A percentile compares a stretch with the other conserved stretches of the same genome.
These are phyloP conservation scores for Campodea augens DNA, from an alignment of 1,140 invertebrate genomes.

Conservation along the genomic window DNA sequence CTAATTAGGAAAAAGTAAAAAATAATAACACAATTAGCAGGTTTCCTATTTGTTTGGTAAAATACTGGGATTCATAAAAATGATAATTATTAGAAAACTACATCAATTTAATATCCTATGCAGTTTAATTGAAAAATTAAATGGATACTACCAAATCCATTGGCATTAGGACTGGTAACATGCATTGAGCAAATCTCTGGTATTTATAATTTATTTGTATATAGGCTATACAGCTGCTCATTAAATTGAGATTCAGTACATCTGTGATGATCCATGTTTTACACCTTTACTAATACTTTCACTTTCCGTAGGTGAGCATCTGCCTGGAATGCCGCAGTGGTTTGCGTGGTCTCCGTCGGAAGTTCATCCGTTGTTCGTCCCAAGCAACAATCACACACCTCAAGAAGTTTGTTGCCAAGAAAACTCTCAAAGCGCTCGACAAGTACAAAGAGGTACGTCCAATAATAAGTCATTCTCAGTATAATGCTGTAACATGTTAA, in stretches of 20 bases:
- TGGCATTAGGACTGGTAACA: too few relatives aligned
- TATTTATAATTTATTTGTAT: neutral
- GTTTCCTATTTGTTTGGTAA: too few relatives aligned
- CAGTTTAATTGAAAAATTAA: too few relatives aligned
- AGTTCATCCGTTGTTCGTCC: slow-evolving; percentile 83
- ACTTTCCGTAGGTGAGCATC: slow-evolving; percentile 50
- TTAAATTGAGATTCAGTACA: neutral
- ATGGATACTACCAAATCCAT: too few relatives aligned
- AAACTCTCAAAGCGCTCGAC: slow-evolving; percentile 72
- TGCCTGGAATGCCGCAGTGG: slow-evolving; percentile 70
- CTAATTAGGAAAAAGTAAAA: too few relatives aligned
- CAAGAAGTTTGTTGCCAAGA: slow-evolving; percentile 94
- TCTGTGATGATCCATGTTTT: too few relatives aligned
- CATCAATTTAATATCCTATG: too few relatives aligned
- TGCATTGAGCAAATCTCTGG: too few relatives aligned
- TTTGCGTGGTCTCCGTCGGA: slow-evolving; percentile 61
- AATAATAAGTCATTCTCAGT: neutral
- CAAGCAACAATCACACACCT: slow-evolving; percentile 91
- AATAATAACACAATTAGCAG: too few relatives aligned
- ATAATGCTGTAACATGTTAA: neutral
- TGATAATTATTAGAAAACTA: too few relatives aligned
- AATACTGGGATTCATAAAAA: too few relatives aligned
- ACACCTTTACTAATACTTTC: slow-evolving; percentile 1
- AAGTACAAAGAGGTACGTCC: slow-evolving; percentile 85
- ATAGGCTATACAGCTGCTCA: neutral